Base-by-base conservation (phyloP, 2,888 invertebrate genomes). In the Drosophila mimica region DNA sequence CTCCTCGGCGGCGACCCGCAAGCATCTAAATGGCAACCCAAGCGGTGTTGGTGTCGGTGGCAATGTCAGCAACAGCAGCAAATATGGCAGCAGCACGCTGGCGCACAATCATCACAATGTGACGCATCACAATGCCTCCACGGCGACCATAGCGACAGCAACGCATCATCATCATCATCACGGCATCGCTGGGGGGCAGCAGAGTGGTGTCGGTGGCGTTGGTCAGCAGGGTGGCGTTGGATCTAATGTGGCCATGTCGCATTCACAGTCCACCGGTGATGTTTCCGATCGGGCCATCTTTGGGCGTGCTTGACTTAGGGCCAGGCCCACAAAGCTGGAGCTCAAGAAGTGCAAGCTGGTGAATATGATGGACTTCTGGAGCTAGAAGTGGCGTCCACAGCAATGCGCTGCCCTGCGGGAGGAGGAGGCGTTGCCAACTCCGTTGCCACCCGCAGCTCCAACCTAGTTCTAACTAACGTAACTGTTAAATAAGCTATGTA, bases 231-330 rank as follows among this genome's bases (percentile, higher is more conserved):
- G 40, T 34, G 61, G 48, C 11, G 68, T 73, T 7, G 36, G 70
- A 62, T 74, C 79, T 46, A 92, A 91, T 57, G 76, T 59, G 59
- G 75, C 86, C 63, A 93, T 95, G 88, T 94, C 95, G 34, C 95
- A 95, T 91, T 95, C 95, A 36, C 95, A 95, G 88, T 95, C 95
- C 31, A 95, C 95, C 9, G 95, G 95, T 33, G 95, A 95, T 92
- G 95, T 95, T 63, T 95, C 95, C 46, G 89, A 86, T 61, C 74
- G 85, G 25, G 95, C 95, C 79, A 95, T 95, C 93, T 93, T 95
- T 85, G 95, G 95, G 66, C 93, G 95, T 33, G 95, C 95, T 95
- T 95, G 95, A 95, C 93, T 93, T 83, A 91, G 92, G 74, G 92
- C 92, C 65, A 88, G 92, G 70, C 92, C 93, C 79, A 92, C 92